phyloP scores from a whole-genome alignment of 2,888 invertebrate species.

The Dynastes grantii region DNA sequence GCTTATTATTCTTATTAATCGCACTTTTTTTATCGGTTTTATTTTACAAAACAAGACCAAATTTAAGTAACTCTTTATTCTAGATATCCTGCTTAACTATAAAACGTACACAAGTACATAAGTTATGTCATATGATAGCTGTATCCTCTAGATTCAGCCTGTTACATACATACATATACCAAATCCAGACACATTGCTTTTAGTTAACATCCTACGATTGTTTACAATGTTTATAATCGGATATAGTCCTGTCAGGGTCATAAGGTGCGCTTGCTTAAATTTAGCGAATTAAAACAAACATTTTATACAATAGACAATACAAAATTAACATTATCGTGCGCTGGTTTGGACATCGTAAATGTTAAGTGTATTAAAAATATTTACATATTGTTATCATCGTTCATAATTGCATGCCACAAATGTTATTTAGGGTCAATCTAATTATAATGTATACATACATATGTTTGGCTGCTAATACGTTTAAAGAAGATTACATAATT shows the following conservation, averaged over 20 bases:
- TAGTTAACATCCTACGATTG: background rate
- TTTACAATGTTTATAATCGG: background rate
- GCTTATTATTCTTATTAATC: too few species aligned
- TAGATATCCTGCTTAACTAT: background rate
- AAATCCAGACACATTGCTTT: background rate
- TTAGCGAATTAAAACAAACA: constrained; percentile 19
- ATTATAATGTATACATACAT: constrained; percentile 24
- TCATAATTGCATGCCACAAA: background rate
- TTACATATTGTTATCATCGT: background rate
- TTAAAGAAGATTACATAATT: constrained; percentile 27
- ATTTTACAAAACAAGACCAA: background rate
- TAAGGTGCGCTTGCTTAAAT: background rate
- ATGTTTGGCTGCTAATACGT: constrained; percentile 12
- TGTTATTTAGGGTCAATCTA: constrained; percentile 37
- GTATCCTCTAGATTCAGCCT: background rate
- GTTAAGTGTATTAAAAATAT: constrained; percentile 8
- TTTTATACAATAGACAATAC: constrained; percentile 6
- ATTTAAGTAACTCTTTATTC: background rate
- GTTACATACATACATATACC: background rate
- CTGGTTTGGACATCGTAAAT: background rate
- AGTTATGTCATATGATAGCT: too few species aligned
- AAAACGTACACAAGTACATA: background rate
- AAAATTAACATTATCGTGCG: constrained; percentile 7
- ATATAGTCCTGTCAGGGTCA: constrained; percentile 1
- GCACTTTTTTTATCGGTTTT: background rate